Conservation (phyloP, 2,888 invertebrate genomes). For the Poecilus cupreus region DNA sequence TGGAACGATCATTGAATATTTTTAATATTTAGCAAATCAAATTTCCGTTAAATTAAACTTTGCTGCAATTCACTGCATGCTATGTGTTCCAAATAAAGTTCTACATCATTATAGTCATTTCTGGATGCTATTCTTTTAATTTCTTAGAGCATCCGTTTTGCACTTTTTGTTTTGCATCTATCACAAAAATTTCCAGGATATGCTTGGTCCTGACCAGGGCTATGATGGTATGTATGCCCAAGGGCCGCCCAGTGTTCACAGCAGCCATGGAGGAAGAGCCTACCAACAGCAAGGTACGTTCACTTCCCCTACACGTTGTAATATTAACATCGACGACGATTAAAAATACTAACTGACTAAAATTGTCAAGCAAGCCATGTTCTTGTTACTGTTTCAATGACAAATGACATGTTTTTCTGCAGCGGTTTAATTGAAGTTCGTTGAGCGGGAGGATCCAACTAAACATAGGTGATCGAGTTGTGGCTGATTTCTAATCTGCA, state of each 20-base stretch:
- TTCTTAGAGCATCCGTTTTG: slow-evolving; percentile 8
- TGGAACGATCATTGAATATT: too few relatives aligned
- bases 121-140: slow-evolving; percentile 24
- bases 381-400: slow-evolving; percentile 36
- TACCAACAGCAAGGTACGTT: slow-evolving; percentile 91
- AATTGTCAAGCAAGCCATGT: not conserved
- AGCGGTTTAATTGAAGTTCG: slow-evolving; percentile 56
- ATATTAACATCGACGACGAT: slow-evolving; percentile 29
- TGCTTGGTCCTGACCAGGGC: slow-evolving; percentile 93
- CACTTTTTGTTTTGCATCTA: slow-evolving; percentile 21
- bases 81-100: slow-evolving; percentile 2
- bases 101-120: not conserved
- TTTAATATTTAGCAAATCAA: not conserved
- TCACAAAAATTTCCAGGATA: slow-evolving; percentile 79
- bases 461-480: slow-evolving; percentile 57
- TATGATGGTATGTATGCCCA: slow-evolving; percentile 96
- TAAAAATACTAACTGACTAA: slow-evolving; percentile 45
- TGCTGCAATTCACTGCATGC: slow-evolving; percentile 6
- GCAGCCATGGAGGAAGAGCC: slow-evolving; percentile 84
- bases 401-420: slow-evolving; percentile 52
- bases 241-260: slow-evolving; percentile 90
- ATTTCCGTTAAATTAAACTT: not conserved
- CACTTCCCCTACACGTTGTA: not conserved
- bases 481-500: slow-evolving; percentile 53
- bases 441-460: slow-evolving; percentile 51